These are phyloP conservation scores for Temnothorax curvispinosus DNA, from an alignment of 1,140 invertebrate genomes.

Conservation along the genomic window DNA sequence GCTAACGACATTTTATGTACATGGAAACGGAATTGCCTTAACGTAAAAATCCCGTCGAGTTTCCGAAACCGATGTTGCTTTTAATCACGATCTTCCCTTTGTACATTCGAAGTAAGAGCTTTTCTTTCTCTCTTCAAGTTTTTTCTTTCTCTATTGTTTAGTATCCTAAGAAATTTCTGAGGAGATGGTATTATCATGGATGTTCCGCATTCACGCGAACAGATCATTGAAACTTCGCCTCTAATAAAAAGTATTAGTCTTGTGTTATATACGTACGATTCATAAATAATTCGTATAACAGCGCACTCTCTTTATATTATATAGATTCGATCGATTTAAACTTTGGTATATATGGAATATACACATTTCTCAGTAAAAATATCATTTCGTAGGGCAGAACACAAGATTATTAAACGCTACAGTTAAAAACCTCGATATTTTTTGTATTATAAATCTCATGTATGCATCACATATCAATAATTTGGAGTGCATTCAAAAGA, in stretches of 20 bases:
- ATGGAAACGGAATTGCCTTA: conserved; percentile 33
- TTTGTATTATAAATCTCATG: not conserved
- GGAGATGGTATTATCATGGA: not conserved
- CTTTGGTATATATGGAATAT: not conserved
- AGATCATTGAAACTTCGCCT: conserved; percentile 17
- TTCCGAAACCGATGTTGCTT: not conserved
- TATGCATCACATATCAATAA: not conserved
- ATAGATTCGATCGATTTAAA: not conserved
- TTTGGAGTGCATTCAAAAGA: not conserved
- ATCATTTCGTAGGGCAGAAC: not conserved
- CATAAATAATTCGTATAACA: not conserved
- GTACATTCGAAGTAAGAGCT: not conserved
- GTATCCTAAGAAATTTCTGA: not conserved
- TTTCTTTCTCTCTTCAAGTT: not conserved
- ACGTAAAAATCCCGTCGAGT: not conserved
- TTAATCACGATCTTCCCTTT: conserved; percentile 22
- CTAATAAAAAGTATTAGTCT: conserved; percentile 32
- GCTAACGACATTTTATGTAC: conserved; percentile 50
- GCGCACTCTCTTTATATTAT: not conserved
- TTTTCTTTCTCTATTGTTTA: not conserved
- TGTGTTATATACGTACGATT: not conserved
- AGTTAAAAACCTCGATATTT: not conserved
- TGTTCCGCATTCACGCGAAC: conserved; percentile 28
- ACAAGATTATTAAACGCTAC: not conserved
- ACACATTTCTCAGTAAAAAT: not conserved